A percentile compares a stretch with the other conserved stretches of the same genome.
phyloP scores from a whole-genome alignment of 2,797 vertebrate genomes.

The Periparus ater region DNA sequence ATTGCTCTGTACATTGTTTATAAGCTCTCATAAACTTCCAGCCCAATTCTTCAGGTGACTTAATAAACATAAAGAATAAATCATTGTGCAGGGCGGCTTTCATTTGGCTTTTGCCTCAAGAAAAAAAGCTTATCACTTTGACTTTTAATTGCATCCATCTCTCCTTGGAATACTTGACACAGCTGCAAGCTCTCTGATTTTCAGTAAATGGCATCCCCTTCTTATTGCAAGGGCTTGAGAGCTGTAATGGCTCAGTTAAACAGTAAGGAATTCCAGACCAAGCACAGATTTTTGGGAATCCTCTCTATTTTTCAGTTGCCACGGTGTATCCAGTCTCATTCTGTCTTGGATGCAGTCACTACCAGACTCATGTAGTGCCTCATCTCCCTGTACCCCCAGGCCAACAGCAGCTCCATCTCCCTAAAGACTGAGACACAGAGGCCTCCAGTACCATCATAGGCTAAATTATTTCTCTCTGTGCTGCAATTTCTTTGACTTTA shows the following conservation, averaged over 20 bases:
- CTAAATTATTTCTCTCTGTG: not conserved
- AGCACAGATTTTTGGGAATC: not conserved
- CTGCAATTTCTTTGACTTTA: not conserved
- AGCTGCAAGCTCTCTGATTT: constrained; percentile 10
- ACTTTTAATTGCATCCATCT: constrained; percentile 7
- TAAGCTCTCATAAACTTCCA: not conserved
- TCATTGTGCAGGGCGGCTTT: accelerated
- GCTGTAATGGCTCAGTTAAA: not conserved
- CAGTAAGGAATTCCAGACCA: not conserved
- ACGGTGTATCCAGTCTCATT: not conserved
- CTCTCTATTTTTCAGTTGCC: not conserved
- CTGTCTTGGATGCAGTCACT: not conserved
- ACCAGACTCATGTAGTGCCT: accelerated
- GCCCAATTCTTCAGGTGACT: not conserved
- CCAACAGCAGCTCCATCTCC: not conserved
- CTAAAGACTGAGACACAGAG: not conserved
- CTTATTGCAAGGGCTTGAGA: not conserved
- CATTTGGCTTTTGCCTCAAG: not conserved
- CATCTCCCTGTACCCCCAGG: not conserved
- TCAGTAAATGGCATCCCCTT: not conserved
- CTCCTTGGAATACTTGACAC: not conserved
- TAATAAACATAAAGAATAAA: not conserved
- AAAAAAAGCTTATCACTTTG: not conserved
- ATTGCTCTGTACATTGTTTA: not conserved
- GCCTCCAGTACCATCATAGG: not conserved